A percentile compares a stretch with the other conserved stretches of the same genome.
These are phyloP conservation scores for Bombylius major DNA, from an alignment of 2,888 invertebrate genomes.

Conservation along the genomic window DNA sequence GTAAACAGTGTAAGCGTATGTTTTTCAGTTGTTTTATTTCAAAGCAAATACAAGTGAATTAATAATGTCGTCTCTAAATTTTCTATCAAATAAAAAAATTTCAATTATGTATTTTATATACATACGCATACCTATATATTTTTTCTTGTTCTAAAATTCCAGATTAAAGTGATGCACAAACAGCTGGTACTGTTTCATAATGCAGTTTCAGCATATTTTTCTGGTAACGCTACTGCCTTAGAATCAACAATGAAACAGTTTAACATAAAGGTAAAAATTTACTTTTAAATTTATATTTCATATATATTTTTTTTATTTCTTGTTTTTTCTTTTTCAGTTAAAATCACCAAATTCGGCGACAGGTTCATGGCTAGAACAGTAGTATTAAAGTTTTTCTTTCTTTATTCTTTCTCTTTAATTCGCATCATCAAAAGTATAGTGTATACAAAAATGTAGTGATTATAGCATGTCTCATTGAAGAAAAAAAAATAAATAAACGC, in stretches of 20 bases:
- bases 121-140: too few species aligned
- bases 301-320: not conserved
- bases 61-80: too few species aligned
- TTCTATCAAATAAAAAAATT: too few species aligned
- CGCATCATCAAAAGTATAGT: too few species aligned
- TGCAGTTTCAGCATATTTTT: slow-evolving; percentile 93
- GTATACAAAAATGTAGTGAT: too few species aligned
- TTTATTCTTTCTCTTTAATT: too few species aligned
- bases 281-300: not conserved
- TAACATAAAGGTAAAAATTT: slow-evolving; percentile 60
- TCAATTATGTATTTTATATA: too few species aligned
- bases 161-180: slow-evolving; percentile 99
- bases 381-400: slow-evolving; percentile 21
- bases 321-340: slow-evolving; percentile 21
- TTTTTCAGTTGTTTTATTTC: too few species aligned
- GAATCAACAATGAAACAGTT: slow-evolving; percentile 93
- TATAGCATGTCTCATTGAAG: too few species aligned
- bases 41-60: too few species aligned
- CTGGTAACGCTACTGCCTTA: slow-evolving; percentile 85
- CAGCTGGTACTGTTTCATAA: slow-evolving; percentile 92
- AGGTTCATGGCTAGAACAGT: slow-evolving; percentile 74
- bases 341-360: slow-evolving; percentile 64
- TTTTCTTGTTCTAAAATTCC: slow-evolving; percentile 21
- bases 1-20: too few species aligned
- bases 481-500: too few species aligned